Evolutionary conservation across 2,888 invertebrate genomes (phyloP).

Genomic region (Pycnomerus fuliginosus): DNA sequence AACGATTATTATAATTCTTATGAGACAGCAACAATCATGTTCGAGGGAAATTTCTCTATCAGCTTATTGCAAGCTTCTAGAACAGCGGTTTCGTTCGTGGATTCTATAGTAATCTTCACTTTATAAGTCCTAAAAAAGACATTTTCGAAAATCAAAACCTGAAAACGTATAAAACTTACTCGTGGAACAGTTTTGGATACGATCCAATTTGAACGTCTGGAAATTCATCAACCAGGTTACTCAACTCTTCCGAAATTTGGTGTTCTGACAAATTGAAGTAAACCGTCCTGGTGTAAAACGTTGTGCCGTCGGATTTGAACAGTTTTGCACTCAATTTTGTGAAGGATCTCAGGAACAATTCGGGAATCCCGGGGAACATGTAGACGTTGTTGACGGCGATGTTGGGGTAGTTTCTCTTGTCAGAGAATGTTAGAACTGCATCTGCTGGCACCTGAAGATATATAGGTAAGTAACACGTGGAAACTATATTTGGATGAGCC

Average conservation of each 20-base stretch:
- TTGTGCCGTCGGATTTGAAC: conserved; percentile 45
- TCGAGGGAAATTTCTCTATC: conserved; percentile 42
- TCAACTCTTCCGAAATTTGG: conserved; percentile 50
- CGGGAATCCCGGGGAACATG: conserved; percentile 71
- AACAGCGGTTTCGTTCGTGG: conserved; percentile 46
- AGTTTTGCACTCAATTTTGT: conserved; percentile 42
- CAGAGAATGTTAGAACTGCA: conserved; percentile 51
- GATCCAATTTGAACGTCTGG: conserved; percentile 57
- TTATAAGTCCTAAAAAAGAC: conserved; percentile 51
- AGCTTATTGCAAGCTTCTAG: conserved; percentile 50
- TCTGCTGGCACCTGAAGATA: conserved; percentile 56
- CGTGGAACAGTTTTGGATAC: conserved; percentile 54
- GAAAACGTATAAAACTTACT: conserved; percentile 40
- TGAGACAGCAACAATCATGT: conserved; percentile 31
- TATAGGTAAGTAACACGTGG: no score
- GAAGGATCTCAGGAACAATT: conserved; percentile 53
- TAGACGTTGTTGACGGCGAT: conserved; percentile 62
- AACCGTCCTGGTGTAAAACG: conserved; percentile 50
- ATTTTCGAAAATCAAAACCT: conserved; percentile 3
- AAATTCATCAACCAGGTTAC: conserved; percentile 51
- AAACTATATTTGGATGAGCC: no score
- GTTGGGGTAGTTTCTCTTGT: conserved; percentile 51
- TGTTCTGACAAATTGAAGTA: conserved; percentile 55
- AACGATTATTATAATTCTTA: conserved; percentile 5
- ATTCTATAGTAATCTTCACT: conserved; percentile 56